Evolutionary conservation across 2,113 vertebrate genomes (phyloP), one percentile per base, ranked within the genome.

Genomic region (Lonchura striata): DNA sequence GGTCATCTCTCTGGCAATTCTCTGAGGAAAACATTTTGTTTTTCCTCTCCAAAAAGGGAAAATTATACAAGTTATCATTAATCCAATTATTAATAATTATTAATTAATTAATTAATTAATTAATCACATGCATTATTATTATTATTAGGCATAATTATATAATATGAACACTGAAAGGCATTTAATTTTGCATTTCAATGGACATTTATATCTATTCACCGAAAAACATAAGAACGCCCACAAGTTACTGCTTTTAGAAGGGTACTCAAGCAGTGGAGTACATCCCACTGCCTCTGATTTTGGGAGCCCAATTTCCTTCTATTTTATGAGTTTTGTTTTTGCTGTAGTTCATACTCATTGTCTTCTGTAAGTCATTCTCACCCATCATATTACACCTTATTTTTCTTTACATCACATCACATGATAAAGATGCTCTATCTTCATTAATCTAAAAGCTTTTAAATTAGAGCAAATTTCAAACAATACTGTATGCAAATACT

Each of bases 371-470:
- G 79, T 94, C 88, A 91, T 63, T 88, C 35, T 60, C 10, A 70
- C 35, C 7, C 44, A 61, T 50, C 50, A 81, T 21, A 53, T 21
- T 63, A 35, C 12, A 49, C 7, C 2, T 56, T 75, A 42, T 52
- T 59, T 17, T 44, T 69, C 46, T 72, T 69, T 61, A 33, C 9
- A n/a, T 41, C n/a, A 71, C 14, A 37, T 31, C 41, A 64, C 46
- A 53, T 21, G 37, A 89, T 42, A 69, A 95, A 90, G 74, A 88
- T 69, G n/a, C 24, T 92, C 92, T 95, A 87, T 54, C 53, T 60
- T 90, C 39, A 82, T 78, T 16, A 89, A 94, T 74, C 52, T 86
- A 93, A 96, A 96, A 75, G 42, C 37, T 94, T 86, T 88, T 92
- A 95, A 94, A 91, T 57, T 59, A 72, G 28, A 95, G 70, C 47